Percentiles rank a stretch among this genome's conserved stretches.
Conservation (phyloP, 2,113 vertebrate genomes). For the Plectropomus leopardus region DNA sequence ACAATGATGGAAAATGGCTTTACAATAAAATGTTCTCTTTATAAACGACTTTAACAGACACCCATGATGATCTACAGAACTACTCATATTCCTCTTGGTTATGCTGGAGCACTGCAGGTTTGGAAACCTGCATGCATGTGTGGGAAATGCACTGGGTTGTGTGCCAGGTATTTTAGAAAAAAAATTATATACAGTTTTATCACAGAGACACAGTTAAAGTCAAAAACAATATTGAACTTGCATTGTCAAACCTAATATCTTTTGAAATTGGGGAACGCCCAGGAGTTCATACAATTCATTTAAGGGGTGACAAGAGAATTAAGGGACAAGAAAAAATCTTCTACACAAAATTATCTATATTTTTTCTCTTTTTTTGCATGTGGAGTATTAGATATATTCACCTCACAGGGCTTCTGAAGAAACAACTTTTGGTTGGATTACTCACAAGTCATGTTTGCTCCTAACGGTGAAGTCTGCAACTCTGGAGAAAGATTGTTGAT, state of each 20-base stretch:
- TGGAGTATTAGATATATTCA: not conserved
- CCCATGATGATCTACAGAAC: not conserved
- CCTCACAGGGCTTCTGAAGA: not conserved
- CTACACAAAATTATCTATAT: not conserved
- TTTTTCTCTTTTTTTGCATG: not conserved
- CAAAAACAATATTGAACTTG: not conserved
- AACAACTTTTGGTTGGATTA: too few relatives aligned
- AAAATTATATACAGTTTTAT: not conserved
- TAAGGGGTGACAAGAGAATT: not conserved
- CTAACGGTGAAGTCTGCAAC: too few relatives aligned
- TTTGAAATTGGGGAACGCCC: too few relatives aligned
- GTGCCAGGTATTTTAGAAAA: not conserved
- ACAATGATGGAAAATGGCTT: not conserved
- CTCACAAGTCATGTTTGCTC: too few relatives aligned
- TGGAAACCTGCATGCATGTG: not conserved
- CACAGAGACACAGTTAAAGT: not conserved
- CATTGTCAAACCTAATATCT: not conserved
- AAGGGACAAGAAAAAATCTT: not conserved
- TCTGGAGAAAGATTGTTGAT: too few relatives aligned
- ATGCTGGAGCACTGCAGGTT: not conserved
- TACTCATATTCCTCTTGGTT: not conserved
- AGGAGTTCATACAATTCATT: not conserved
- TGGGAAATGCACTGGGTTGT: not conserved
- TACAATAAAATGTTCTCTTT: not conserved
- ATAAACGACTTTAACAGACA: slow-evolving; percentile 1